Evolutionary conservation across 2,113 vertebrate genomes (phyloP).

Genomic region (Ictalurus furcatus): DNA sequence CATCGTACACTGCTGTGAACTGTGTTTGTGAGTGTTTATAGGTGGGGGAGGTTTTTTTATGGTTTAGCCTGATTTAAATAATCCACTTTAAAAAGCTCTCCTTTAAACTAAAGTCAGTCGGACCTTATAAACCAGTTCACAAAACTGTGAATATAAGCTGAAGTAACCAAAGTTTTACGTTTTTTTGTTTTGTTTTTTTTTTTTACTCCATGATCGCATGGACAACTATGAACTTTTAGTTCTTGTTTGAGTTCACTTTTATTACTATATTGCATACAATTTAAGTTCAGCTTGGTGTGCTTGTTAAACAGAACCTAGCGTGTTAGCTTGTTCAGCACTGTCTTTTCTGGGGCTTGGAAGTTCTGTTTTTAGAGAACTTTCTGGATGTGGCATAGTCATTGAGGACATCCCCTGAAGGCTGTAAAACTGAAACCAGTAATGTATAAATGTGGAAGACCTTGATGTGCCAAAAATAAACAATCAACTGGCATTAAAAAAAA

Average conservation of each 20-base stretch:
- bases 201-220: neutral
- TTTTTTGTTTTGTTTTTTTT: neutral
- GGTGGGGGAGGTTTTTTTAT: neutral
- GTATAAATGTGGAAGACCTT: neutral
- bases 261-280: neutral
- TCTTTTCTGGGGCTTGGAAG: neutral
- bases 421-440: neutral
- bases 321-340: neutral
- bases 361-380: slow-evolving; percentile 13
- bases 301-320: neutral
- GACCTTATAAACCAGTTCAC: neutral
- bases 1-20: neutral
- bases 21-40: neutral
- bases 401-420: slow-evolving; percentile 10
- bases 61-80: neutral
- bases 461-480: neutral
- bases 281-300: neutral
- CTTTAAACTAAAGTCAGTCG: neutral
- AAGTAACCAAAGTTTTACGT: neutral
- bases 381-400: neutral
- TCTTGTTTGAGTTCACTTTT: neutral
- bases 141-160: neutral
- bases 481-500: neutral
- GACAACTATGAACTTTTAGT: neutral
- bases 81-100: neutral